Evolutionary conservation across 2,888 invertebrate genomes (phyloP).

Genomic region (Macaria liturata): DNA sequence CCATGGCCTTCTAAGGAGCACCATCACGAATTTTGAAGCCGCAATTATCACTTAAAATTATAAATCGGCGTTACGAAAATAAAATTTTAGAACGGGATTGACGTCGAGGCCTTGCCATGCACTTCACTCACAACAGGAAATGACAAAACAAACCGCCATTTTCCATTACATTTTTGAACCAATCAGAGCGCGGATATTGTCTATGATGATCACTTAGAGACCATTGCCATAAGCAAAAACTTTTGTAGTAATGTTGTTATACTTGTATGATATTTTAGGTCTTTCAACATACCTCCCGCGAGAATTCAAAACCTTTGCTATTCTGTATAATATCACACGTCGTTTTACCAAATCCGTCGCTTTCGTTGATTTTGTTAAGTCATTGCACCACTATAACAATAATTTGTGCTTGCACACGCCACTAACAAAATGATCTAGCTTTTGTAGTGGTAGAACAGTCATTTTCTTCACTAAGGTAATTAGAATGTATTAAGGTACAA

Average conservation of each 20-base stretch:
- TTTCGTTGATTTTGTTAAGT: too few relatives aligned
- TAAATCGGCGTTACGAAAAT: constrained; percentile 60
- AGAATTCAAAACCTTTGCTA: too few relatives aligned
- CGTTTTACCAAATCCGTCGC: too few relatives aligned
- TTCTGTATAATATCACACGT: too few relatives aligned
- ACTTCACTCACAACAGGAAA: constrained; percentile 77
- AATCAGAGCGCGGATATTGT: constrained; percentile 49
- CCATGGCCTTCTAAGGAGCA: constrained; percentile 83
- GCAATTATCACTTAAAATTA: constrained; percentile 67
- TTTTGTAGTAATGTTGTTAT: constrained; percentile 40
- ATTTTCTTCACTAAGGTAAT: too few relatives aligned
- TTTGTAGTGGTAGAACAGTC: too few relatives aligned
- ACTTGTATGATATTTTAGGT: too few relatives aligned
- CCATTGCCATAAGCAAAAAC: constrained; percentile 35
- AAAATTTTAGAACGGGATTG: constrained; percentile 71
- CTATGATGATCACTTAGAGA: constrained; percentile 23
- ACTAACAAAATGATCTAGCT: too few relatives aligned
- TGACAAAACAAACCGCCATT: constrained; percentile 79
- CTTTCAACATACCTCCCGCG: too few relatives aligned
- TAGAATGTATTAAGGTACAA: too few relatives aligned
- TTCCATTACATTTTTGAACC: constrained; percentile 54
- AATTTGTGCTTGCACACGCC: too few relatives aligned
- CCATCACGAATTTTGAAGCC: constrained; percentile 79
- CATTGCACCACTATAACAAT: too few relatives aligned
- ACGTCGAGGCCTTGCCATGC: constrained; percentile 78